Evolutionary conservation across 2,113 vertebrate species (phyloP), one percentile per base, ranked within the genome.

Genomic region (Coregonus clupeaformis): DNA sequence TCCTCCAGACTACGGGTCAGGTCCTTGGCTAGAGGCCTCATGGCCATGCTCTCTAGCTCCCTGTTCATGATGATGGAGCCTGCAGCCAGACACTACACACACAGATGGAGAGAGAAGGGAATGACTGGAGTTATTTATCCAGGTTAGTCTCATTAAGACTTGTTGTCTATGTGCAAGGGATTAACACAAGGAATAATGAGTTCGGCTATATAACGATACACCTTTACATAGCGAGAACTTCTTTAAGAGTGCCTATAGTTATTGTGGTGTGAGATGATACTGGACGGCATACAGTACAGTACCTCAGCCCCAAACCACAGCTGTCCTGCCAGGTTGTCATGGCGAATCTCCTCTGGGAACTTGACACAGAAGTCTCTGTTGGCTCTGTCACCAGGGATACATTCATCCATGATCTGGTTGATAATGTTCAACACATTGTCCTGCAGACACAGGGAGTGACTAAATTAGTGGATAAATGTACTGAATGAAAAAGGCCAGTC

Each of bases 31-130:
- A 99, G 90, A 0, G 97, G 97, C 67, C 96, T 93, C 97, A 99
- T 99, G 2, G 97, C 97, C 94, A 98, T 95, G 85, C 97, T 98
- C 89, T 99, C 97, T 20, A 98, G 96, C 92, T 99, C 97, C 60
- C 97, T 94, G 90, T 99, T 99, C 97, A 99, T 99, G 91, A 99
- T 98, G 90, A 97, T 98, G 47, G 97, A 99, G 81, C 97, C 97
- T 0, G 97, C 97, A 57, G 97, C 96, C 92, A 99, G 88, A 89
- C 97, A 99, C 97, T 98, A 76, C 36, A 83, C 27, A 0, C 55
- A 85, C 74, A 22, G 88, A 52, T 52, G 49, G 49, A 14, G 49
- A 18, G 16, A 52, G 16, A 49, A 13, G 47, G 13, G 47, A 14
- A 52, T 52, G 16, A 42, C 49, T n/a, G n/a, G 7, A 42, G 9